Percentiles rank a stretch among this genome's conserved stretches.
phyloP scores from a whole-genome alignment of 2,113 vertebrate genomes.

The Lampris megalopsis region DNA sequence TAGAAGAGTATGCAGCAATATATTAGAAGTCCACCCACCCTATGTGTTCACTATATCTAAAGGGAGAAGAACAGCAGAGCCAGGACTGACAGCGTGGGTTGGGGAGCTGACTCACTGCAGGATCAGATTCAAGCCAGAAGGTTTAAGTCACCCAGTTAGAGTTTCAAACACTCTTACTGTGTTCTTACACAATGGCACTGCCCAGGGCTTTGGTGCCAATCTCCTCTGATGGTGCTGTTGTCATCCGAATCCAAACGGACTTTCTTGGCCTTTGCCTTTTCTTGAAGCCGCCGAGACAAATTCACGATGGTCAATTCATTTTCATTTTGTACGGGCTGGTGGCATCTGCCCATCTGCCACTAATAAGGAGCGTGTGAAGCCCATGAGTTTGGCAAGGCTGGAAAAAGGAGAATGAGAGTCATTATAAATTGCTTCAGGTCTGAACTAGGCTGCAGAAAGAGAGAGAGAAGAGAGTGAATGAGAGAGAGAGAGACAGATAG shows the following conservation, averaged over 20 bases:
- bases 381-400: not conserved
- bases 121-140: constrained; percentile 63
- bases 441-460: no score
- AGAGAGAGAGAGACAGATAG: no score
- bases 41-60: not conserved
- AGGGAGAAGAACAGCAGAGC: constrained; percentile 47
- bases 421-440: no score
- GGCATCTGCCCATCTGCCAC: not conserved
- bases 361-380: not conserved
- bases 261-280: constrained; percentile 11
- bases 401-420: no score
- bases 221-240: constrained; percentile 21
- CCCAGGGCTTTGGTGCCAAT: constrained; percentile 28
- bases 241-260: not conserved
- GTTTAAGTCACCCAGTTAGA: constrained; percentile 76
- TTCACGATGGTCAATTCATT: not conserved
- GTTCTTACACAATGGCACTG: constrained; percentile 57
- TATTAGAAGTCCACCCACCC: not conserved
- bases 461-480: not conserved
- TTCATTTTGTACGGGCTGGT: not conserved
- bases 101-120: constrained; percentile 60
- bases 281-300: constrained; percentile 3
- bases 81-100: constrained; percentile 55
- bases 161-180: constrained; percentile 71
- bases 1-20: not conserved